phyloP scores from a whole-genome alignment of 2,888 invertebrate species.

The Phengaris alcon region DNA sequence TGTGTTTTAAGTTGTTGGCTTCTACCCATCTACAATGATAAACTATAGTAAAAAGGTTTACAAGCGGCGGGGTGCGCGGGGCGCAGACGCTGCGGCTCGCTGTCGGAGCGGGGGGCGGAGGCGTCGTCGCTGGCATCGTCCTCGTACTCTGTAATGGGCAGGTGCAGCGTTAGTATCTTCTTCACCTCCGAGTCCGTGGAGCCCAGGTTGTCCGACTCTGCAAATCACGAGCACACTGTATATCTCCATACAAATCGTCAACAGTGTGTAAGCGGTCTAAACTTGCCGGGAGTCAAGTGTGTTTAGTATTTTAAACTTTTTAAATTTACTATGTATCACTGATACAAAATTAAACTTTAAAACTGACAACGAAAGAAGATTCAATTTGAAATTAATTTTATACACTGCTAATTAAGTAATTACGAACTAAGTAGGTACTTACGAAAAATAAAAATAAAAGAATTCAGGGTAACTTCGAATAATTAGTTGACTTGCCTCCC shows the following conservation, averaged over 20 bases:
- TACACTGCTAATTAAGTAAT: no score
- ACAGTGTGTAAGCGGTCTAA: not conserved
- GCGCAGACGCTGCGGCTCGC: slow-evolving; percentile 64
- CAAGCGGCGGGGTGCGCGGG: slow-evolving; percentile 66
- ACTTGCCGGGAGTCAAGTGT: slow-evolving; percentile 6
- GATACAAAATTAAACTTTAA: no score
- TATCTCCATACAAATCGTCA: not conserved
- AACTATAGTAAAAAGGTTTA: slow-evolving; percentile 38
- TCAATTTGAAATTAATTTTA: no score
- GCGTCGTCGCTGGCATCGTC: slow-evolving; percentile 86
- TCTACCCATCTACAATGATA: not conserved
- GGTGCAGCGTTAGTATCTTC: slow-evolving; percentile 94
- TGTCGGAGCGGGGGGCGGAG: slow-evolving; percentile 78
- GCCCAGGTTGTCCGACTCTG: slow-evolving; percentile 96
- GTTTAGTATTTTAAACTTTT: not conserved
- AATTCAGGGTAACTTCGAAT: not conserved
- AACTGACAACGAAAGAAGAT: no score
- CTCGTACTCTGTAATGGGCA: slow-evolving; percentile 96
- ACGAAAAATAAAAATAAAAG: no score
- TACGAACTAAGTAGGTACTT: no score
- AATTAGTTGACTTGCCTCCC: not conserved
- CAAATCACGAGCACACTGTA: slow-evolving; percentile 47
- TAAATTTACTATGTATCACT: not conserved
- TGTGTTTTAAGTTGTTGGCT: no score
- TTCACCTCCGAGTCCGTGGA: slow-evolving; percentile 96